Base-by-base conservation (phyloP, 2,113 vertebrate genomes). In the Caretta caretta region DNA sequence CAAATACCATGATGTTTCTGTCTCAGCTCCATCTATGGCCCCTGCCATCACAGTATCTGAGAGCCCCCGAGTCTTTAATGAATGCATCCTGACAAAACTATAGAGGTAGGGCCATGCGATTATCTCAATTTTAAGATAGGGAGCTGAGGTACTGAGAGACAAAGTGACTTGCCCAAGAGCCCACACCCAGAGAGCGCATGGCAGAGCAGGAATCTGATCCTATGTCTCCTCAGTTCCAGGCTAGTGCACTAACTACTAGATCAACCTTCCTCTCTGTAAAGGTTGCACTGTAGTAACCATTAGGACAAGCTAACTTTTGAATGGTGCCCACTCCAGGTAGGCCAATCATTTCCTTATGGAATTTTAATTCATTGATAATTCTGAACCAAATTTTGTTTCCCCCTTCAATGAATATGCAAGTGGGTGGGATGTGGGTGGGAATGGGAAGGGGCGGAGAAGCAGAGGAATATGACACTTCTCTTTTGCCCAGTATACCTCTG, bases 201-300 rank as follows among this genome's bases (percentile, higher is more conserved):
- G 49, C 14, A 50, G 49, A 54, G 54, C 50, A 50, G 31, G 10
- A n/a, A 82, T 38, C 29, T 91, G 72, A 5, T 16, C 59, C 35
- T 56, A n/a, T 53, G 2, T 1, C 14, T 54, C 79, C 14, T 53
- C 16, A 0, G 6, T 53, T 20, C 29, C 69, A 83, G 53, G 4
- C 51, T 62, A 29, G 4, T 1, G 46, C 13, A 62, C 51, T 65
- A 42, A 57, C 46, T 9, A 0, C 0, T 46, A 42, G 1, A 0
- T 0, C 0, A 8, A 27, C 62, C 46, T 59, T 83, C 46, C 46
- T 38, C 38, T 89, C 27, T 56, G 17, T 8, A 56, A 83, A 7
- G n/a, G 9, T 17, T 19, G 53, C 25, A 17, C 53, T 17, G 3
- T 29, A 54, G 80, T 27, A 56, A 42, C n/a, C 80, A 87, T 62